Conservation (phyloP, 2,113 vertebrate genomes). For the Connochaetes taurinus region DNA sequence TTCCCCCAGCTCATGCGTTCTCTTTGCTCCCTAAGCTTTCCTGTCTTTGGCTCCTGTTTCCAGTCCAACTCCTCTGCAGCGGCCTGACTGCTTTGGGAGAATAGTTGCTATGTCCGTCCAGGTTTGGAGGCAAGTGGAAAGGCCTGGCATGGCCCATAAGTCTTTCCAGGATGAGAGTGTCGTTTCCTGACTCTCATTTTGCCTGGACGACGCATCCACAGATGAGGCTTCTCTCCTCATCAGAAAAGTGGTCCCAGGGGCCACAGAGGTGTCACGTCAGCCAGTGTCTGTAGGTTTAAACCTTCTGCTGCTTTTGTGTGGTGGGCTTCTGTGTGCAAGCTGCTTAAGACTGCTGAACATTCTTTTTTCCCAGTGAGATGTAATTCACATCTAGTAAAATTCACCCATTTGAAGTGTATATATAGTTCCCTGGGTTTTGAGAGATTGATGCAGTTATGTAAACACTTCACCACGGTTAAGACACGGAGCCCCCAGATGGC, state of each 20-base stretch:
- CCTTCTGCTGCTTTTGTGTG: not conserved
- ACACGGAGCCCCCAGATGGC: not conserved
- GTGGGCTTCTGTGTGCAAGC: not conserved
- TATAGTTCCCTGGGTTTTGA: not conserved
- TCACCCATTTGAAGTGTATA: rapidly evolving
- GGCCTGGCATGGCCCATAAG: rapidly evolving
- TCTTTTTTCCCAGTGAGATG: not conserved
- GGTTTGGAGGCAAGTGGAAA: not conserved
- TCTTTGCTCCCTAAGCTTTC: rapidly evolving
- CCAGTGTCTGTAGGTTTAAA: rapidly evolving
- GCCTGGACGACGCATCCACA: not conserved
- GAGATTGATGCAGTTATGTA: not conserved
- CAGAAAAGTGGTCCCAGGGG: rapidly evolving
- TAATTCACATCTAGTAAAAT: not conserved
- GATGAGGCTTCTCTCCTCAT: not conserved
- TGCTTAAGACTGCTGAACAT: not conserved
- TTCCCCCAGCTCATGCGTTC: no score
- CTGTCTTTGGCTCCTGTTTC: no score
- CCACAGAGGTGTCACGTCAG: rapidly evolving
- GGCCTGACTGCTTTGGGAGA: not conserved
- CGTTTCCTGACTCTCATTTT: not conserved
- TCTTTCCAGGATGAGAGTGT: not conserved
- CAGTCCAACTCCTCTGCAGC: not conserved
- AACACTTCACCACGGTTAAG: not conserved
- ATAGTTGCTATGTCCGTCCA: no score